These are phyloP conservation scores for Arrhamphus sclerolepis DNA, from an alignment of 2,797 vertebrate species.

Conservation along the genomic window DNA sequence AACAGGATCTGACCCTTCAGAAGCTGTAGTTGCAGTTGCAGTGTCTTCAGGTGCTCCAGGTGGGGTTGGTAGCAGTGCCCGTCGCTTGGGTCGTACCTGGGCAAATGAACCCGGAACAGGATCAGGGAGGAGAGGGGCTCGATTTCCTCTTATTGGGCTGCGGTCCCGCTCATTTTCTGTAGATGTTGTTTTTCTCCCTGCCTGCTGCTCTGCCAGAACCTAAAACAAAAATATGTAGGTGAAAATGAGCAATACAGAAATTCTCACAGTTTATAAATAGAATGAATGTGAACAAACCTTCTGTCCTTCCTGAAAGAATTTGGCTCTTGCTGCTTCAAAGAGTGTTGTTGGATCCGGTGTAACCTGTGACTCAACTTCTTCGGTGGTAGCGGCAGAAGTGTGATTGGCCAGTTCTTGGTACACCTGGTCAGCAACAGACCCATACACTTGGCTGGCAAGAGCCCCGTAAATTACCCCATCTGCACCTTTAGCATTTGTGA, in stretches of 20 bases:
- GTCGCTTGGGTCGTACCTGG: conserved; percentile 75
- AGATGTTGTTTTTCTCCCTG: conserved; percentile 66
- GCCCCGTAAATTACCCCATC: conserved; percentile 83
- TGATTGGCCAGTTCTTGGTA: conserved; percentile 64
- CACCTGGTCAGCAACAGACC: conserved; percentile 80
- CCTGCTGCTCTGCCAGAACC: conserved; percentile 83
- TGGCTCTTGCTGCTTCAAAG: conserved; percentile 84
- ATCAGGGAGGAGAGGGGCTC: conserved; percentile 84
- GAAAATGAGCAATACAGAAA: background rate
- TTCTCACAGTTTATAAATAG: background rate
- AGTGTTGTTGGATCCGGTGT: conserved; percentile 77
- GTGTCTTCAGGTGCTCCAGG: conserved; percentile 77
- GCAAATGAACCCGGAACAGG: conserved; percentile 82
- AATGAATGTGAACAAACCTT: conserved; percentile 62
- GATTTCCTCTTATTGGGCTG: conserved; percentile 79
- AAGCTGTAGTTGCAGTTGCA: conserved; percentile 32
- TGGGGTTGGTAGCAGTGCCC: conserved; percentile 82
- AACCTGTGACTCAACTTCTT: conserved; percentile 50
- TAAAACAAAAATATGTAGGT: conserved; percentile 19
- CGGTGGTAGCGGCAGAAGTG: background rate
- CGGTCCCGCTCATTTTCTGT: conserved; percentile 78
- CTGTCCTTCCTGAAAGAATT: conserved; percentile 85
- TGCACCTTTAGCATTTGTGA: conserved; percentile 76
- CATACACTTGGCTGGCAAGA: conserved; percentile 84
- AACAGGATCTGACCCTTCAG: conserved; percentile 80